Evolutionary conservation across 2,888 invertebrate genomes (phyloP).

Genomic region (Laspeyria flexula): DNA sequence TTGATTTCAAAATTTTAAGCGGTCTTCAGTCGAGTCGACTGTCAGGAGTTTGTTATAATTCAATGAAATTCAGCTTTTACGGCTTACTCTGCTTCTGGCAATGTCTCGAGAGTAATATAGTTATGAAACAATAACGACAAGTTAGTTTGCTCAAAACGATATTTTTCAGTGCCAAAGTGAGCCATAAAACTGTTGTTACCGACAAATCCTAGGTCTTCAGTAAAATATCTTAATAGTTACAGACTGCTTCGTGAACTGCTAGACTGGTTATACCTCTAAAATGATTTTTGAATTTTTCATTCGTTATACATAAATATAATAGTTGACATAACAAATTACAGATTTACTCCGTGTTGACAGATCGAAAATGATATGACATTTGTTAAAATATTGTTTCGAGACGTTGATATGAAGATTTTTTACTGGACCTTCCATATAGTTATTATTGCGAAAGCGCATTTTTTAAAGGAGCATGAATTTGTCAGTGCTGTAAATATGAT

Average conservation of each 20-base stretch:
- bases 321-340: slow-evolving; percentile 71
- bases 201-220: slow-evolving; percentile 73
- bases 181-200: slow-evolving; percentile 78
- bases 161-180: slow-evolving; percentile 83
- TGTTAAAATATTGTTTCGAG: slow-evolving; percentile 59
- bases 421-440: slow-evolving; percentile 66
- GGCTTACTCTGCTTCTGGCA: slow-evolving; percentile 82
- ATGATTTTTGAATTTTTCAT: slow-evolving; percentile 71
- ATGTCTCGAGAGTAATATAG: slow-evolving; percentile 51
- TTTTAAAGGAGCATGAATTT: slow-evolving; percentile 47
- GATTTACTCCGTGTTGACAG: slow-evolving; percentile 67
- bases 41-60: slow-evolving; percentile 56
- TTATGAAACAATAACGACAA: slow-evolving; percentile 60
- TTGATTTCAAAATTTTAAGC: slow-evolving; percentile 43
- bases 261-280: slow-evolving; percentile 83
- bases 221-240: slow-evolving; percentile 78
- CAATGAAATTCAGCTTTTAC: slow-evolving; percentile 73
- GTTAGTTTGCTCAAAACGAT: slow-evolving; percentile 78
- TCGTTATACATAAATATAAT: slow-evolving; percentile 67
- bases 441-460: slow-evolving; percentile 47
- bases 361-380: slow-evolving; percentile 62
- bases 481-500: slow-evolving; percentile 64
- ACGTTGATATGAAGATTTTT: slow-evolving; percentile 63
- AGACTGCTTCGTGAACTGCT: slow-evolving; percentile 82
- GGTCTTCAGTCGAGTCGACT: slow-evolving; percentile 51